Evolutionary conservation across 2,888 invertebrate species (phyloP).

Genomic region (Ophioninae sp.): DNA sequence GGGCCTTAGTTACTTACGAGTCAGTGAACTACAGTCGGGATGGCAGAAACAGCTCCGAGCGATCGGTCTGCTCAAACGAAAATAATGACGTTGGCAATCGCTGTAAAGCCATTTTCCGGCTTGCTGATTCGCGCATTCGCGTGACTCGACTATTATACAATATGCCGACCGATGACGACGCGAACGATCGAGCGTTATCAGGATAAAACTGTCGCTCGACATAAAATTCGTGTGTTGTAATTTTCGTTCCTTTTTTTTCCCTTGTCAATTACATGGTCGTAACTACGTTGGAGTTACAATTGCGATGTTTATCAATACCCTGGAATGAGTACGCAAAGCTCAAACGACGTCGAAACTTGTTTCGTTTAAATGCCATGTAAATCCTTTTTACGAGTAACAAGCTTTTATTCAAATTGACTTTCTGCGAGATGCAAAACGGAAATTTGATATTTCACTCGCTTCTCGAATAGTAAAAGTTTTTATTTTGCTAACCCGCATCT

Average conservation of each 20-base stretch:
- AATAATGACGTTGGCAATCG: conserved; percentile 59
- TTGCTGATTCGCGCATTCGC: conserved; percentile 57
- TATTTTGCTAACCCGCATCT: too few species aligned
- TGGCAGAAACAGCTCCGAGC: conserved; percentile 30
- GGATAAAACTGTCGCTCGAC: conserved; percentile 17
- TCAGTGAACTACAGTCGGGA: conserved; percentile 25
- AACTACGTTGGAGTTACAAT: background rate
- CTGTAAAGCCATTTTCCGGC: conserved; percentile 61
- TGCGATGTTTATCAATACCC: background rate
- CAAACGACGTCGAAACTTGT: background rate
- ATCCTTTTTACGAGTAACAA: background rate
- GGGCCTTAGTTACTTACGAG: conserved; percentile 46
- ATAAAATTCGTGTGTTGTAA: background rate
- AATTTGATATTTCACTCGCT: too few species aligned
- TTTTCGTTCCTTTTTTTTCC: background rate
- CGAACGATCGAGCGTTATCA: background rate
- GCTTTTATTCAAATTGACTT: too few species aligned
- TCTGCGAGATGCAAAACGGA: too few species aligned
- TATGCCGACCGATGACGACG: conserved; percentile 12
- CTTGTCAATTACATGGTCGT: background rate
- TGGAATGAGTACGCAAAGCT: background rate
- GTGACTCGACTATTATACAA: conserved; percentile 9
- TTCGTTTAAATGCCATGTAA: background rate
- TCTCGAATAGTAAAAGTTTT: too few species aligned
- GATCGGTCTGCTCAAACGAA: conserved; percentile 53